phyloP scores from a whole-genome alignment of 2,797 vertebrate species.

The Phalanger gymnotis region DNA sequence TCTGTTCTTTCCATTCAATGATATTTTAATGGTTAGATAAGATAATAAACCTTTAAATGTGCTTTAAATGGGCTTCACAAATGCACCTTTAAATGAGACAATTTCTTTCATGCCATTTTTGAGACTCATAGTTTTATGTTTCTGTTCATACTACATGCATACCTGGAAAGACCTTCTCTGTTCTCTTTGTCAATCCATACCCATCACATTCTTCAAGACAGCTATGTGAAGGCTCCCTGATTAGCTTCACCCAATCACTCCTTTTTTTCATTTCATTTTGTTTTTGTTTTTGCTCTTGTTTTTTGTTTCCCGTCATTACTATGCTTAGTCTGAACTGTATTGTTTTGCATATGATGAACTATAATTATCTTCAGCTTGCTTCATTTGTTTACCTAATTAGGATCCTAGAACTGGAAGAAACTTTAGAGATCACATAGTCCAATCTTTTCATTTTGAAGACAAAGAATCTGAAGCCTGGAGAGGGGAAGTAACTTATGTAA shows the following conservation, averaged over 20 bases:
- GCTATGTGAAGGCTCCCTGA: not conserved
- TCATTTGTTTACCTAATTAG: slow-evolving; percentile 20
- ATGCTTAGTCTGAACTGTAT: not conserved
- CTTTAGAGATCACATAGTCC: not conserved
- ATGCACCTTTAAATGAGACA: too few relatives aligned
- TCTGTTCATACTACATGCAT: not conserved
- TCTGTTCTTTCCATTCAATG: not conserved
- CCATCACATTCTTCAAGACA: slow-evolving; percentile 3
- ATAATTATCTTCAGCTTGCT: not conserved
- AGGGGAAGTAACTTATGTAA: not conserved
- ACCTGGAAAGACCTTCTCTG: not conserved
- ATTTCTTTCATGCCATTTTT: not conserved
- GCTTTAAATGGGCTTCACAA: not conserved
- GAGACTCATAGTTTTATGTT: too few relatives aligned
- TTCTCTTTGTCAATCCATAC: not conserved
- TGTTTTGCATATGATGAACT: not conserved
- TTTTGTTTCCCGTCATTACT: not conserved
- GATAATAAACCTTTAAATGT: not conserved
- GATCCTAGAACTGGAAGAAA: not conserved
- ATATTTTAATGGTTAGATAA: not conserved
- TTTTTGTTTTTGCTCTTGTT: not conserved
- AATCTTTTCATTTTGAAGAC: not conserved
- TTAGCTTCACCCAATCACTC: not conserved
- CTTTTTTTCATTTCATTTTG: not conserved
- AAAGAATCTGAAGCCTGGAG: not conserved